Evolutionary conservation across 2,888 invertebrate genomes (phyloP), one percentile per base, ranked within the genome.

Genomic region (Gibbula magus): DNA sequence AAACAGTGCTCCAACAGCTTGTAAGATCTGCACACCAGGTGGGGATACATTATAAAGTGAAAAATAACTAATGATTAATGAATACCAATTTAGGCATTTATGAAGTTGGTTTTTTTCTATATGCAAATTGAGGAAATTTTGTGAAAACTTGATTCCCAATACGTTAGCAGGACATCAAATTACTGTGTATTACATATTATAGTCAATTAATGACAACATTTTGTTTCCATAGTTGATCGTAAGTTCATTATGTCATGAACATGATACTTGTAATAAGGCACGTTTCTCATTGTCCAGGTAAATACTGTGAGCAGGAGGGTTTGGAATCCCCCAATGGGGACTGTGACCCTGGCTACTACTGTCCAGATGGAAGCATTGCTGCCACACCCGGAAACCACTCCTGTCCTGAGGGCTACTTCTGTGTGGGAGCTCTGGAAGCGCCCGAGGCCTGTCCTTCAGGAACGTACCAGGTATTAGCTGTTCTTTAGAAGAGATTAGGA

Each of bases 391-490:
- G 84, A 39, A 89, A 90, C 83, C 89, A 88, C 83, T 89, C 86
- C 76, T 92, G 92, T 83, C 89, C 89, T 1, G 83, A 80, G 39
- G 92, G 91, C 0, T 86, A 91, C 82, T 92, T 85, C 86, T 92
- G 92, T 89, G 84, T 85, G 2, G 87, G 86, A 16, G 91, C 90
- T 3, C 77, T 79, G n/a, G 85, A 83, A 16, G 85, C 87, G 16
- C 88, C 90, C 10, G 85, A 84, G 52, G 83, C 90, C 3, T 92
- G 92, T 79, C 88, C 89, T 1, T 89, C 90, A 52, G 92, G 92
- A 20, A 81, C 85, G 8, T 92, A 92, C 79, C 92, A 92, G 89
- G 91, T 91, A 81, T n/a, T n/a, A n/a, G n/a, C n/a, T n/a, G n/a
- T n/a, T n/a, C n/a, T n/a, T n/a, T n/a, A n/a, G n/a, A n/a, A n/a